Evolutionary conservation across 1,140 invertebrate species (phyloP), one percentile per base, ranked within the genome.

Genomic region (Delia radicum): DNA sequence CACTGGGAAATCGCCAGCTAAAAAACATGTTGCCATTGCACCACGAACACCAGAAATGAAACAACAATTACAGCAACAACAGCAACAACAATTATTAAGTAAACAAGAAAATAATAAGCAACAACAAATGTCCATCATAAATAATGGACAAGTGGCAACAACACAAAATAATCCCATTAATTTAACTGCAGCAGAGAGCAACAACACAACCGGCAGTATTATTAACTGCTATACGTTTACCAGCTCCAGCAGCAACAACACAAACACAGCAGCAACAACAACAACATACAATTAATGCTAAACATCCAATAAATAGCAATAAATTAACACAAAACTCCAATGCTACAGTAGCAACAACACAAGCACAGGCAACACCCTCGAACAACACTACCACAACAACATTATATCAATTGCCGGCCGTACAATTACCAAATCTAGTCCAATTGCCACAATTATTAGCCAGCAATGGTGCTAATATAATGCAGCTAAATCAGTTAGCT

Each of bases 171-270:
- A 18, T 4, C 21, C 15, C 63, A 67, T 5, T 13, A 63, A 31
- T 31, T 7, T 31, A 67, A 31, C 78, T 73, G 71, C 87, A 63
- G 63, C 33, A 13, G 37, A 42, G 37, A 5, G 8, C 37, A 55
- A 6, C n/a, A 24, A 18, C 48, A 55, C 87, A 78, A 13, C 87
- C 79, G 8, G 87, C 88, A 75, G 87, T 89, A 8, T 87, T 89
- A 84, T 81, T 89, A 6, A 87, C 88, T 29, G 85, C 88, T 0
- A 83, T 89, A 79, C 86, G 87, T 79, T 87, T 89, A 85, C 88
- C 88, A n/a, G n/a, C n/a, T n/a, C n/a, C n/a, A n/a, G n/a, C n/a
- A n/a, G n/a, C n/a, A 21, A 87, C 87, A 75, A 88, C 87, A 28
- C 74, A 75, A 71, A 13, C 63, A 69, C 63, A 4, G 27, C 78